phyloP scores from a whole-genome alignment of 2,113 vertebrate species.

The Pheucticus melanocephalus region DNA sequence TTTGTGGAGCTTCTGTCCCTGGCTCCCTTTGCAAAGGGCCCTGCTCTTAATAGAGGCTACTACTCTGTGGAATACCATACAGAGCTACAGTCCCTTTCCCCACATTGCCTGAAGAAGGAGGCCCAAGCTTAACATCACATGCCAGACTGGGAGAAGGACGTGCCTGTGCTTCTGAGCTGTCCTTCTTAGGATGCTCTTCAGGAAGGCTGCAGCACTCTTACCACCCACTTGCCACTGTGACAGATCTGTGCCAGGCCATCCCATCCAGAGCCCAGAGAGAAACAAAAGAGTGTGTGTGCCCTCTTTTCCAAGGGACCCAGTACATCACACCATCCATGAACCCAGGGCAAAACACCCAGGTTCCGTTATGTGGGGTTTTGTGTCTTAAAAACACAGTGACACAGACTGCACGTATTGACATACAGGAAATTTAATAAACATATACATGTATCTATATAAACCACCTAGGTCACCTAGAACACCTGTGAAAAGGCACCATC shows the following conservation, averaged over 20 bases:
- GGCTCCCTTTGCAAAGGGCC: not conserved
- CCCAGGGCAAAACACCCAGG: not conserved
- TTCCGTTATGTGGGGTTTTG: fast-evolving
- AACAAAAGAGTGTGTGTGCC: fast-evolving
- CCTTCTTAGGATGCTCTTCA: not conserved
- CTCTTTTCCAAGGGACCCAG: not conserved
- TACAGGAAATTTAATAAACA: not conserved
- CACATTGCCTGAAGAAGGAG: not conserved
- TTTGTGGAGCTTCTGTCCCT: not conserved
- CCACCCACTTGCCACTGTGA: not conserved
- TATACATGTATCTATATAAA: not conserved
- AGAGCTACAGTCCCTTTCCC: not conserved
- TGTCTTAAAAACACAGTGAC: not conserved
- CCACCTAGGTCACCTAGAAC: not conserved
- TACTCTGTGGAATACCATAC: not conserved
- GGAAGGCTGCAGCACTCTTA: not conserved
- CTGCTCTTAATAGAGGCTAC: not conserved
- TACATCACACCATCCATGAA: not conserved
- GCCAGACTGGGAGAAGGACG: no score
- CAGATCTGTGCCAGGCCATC: not conserved
- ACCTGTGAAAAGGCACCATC: not conserved
- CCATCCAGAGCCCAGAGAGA: not conserved
- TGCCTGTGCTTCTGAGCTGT: not conserved
- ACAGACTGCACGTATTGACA: not conserved
- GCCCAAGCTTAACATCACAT: not conserved